Evolutionary conservation across 2,888 invertebrate species (phyloP), one percentile per base, ranked within the genome.

Genomic region (Oligia latruncula): DNA sequence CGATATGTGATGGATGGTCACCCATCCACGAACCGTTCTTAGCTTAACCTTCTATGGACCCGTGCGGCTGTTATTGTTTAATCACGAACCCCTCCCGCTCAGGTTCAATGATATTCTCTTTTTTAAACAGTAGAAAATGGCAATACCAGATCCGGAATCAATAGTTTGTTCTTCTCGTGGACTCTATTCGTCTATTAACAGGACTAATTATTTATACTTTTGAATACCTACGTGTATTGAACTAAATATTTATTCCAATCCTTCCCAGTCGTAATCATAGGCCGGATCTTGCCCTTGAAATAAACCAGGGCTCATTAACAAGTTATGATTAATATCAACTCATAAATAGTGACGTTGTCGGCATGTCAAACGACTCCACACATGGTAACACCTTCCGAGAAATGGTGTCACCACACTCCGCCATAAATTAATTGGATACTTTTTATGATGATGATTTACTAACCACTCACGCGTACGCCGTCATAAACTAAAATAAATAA

Each of bases 321-420:
- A 90, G 91, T 89, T 92, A 94, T 94, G 95, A 96, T 95, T 93
- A 95, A 95, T 95, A 94, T 91, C 87, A 83, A 87, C 83, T 90
- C 93, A 93, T 96, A 95, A 96, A 96, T 95, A 91, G 90, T 92
- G 90, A 90, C 88, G 90, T 91, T 89, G 88, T 85, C 89, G 90
- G 89, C 90, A 86, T 85, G 87, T 90, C 93, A 93, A 94, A 91
- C 91, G 91, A 89, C 80, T 87, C 84, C 78, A 86, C 92, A 92
- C 90, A 89, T 92, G 91, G 91, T 87, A 86, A 91, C 93, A 92
- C 90, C 91, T 95, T 95, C 96, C 91, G 84, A 93, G 96, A 95
- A 95, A 87, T 87, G 87, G 88, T 85, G 85, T 85, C 89, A 84
- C 73, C 77, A 77, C 65, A 85, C 74, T 78, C 35, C 35, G 71